Conservation (phyloP, 2,888 invertebrate species). For the Mactromeris polynyma region DNA sequence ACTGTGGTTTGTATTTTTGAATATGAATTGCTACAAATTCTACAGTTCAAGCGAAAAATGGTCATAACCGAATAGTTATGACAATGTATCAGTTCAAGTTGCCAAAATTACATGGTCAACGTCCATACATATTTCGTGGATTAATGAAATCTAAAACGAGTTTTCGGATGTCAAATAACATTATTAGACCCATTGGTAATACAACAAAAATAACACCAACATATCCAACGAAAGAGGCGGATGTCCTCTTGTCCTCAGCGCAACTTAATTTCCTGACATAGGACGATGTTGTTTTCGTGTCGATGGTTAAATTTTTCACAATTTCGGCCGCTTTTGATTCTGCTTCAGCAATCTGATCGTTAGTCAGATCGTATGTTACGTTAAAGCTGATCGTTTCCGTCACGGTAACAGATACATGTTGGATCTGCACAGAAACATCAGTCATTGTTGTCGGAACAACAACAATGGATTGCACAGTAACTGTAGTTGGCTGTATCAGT, state of each 20-base stretch:
- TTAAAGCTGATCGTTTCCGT: neutral
- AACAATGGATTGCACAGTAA: neutral
- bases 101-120: neutral
- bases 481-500: neutral
- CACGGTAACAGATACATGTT: neutral
- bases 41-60: too few species aligned
- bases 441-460: neutral
- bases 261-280: neutral
- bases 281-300: neutral
- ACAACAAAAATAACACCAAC: neutral
- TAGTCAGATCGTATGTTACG: neutral
- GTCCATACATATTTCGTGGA: constrained; percentile 1
- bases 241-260: neutral
- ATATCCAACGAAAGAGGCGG: neutral
- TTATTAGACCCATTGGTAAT: neutral
- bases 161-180: neutral
- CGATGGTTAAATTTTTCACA: neutral
- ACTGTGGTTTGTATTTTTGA: too few species aligned
- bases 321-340: neutral
- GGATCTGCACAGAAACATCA: neutral
- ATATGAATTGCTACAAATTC: too few species aligned
- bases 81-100: too few species aligned
- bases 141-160: neutral
- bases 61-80: too few species aligned
- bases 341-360: neutral